A percentile compares a stretch with the other conserved stretches of the same genome.
Evolutionary conservation across 92 coral and sea anemone species (phyloP).

Genomic region (Ricordea florida): DNA sequence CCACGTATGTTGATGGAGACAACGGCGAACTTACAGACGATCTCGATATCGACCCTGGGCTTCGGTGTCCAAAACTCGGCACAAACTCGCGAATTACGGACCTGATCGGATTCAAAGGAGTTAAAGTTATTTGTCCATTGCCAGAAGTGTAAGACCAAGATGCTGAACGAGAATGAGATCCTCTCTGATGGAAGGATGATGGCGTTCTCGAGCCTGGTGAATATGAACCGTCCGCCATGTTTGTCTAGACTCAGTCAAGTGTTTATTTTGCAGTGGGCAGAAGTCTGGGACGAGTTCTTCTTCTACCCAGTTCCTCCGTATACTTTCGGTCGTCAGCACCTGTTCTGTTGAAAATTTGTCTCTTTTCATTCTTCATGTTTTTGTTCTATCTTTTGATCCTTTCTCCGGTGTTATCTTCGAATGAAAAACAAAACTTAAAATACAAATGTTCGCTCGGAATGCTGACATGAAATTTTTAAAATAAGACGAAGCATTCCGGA

Average conservation of each 20-base stretch:
- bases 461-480: too few relatives aligned
- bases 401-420: too few relatives aligned
- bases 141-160: slow-evolving; percentile 98
- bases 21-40: slow-evolving; percentile 66
- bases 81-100: slow-evolving; percentile 98
- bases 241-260: slow-evolving; percentile 2
- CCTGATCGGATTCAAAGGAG: slow-evolving; percentile 88
- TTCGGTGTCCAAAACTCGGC: slow-evolving; percentile 86
- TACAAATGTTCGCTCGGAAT: too few relatives aligned
- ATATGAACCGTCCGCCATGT: slow-evolving; percentile 63
- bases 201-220: slow-evolving; percentile 38
- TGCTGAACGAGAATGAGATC: slow-evolving; percentile 93
- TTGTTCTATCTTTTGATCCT: too few relatives aligned
- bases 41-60: slow-evolving; percentile 52
- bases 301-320: too few relatives aligned
- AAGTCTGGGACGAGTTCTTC: too few relatives aligned
- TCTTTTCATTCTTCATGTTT: too few relatives aligned
- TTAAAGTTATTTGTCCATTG: slow-evolving; percentile 86
- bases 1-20: slow-evolving; percentile 87
- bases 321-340: too few relatives aligned
- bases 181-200: slow-evolving; percentile 81
- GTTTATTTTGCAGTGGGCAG: not conserved
- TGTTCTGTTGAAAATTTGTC: too few relatives aligned
- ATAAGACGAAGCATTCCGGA: too few relatives aligned
- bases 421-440: too few relatives aligned